These are phyloP conservation scores for Myodes glareolus DNA, from an alignment of 2,113 vertebrate species.

Conservation along the genomic window DNA sequence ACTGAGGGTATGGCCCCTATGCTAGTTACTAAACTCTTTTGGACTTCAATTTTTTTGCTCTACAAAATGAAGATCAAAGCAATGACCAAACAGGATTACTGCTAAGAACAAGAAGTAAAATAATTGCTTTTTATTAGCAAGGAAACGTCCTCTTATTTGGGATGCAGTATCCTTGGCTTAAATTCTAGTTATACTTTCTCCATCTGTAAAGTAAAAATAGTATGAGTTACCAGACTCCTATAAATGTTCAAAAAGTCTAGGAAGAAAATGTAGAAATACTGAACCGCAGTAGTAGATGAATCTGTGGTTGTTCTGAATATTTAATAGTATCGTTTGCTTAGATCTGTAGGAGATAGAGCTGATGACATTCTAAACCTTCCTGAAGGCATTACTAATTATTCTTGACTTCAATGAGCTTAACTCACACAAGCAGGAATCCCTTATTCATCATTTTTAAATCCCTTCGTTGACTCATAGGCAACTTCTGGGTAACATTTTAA, in stretches of 20 bases:
- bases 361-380: conserved; percentile 9
- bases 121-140: background rate
- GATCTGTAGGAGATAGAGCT: background rate
- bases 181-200: conserved; percentile 14
- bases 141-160: background rate
- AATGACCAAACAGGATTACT: background rate
- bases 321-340: background rate
- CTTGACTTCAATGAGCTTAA: conserved; percentile 38
- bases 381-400: conserved; percentile 53
- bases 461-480: conserved; percentile 47
- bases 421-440: conserved; percentile 48
- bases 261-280: conserved; percentile 2
- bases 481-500: conserved; percentile 59
- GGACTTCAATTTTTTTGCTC: background rate
- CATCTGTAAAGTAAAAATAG: background rate
- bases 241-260: background rate
- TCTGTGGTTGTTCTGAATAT: background rate
- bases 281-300: background rate
- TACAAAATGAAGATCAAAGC: background rate
- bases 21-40: background rate
- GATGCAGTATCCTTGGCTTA: background rate
- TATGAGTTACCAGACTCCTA: background rate
- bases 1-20: accelerated
- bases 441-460: conserved; percentile 56
- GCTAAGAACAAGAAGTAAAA: background rate